These are phyloP conservation scores for Turritopsis dohrnii DNA, from an alignment of 30 jellyfish, hydroid and myxozoan genomes.

Conservation along the genomic window DNA sequence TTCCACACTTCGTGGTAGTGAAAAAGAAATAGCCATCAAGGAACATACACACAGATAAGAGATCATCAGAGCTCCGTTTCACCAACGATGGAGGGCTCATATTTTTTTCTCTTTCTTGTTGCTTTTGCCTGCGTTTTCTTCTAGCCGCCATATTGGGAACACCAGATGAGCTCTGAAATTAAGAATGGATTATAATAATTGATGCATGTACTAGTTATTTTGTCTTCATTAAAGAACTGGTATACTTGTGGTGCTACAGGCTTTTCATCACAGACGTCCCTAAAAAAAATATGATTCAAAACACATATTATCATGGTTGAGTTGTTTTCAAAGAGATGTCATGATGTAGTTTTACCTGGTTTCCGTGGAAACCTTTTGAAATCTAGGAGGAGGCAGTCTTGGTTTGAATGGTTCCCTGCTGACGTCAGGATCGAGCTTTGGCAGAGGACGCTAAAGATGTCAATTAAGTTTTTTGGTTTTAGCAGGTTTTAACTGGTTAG, in stretches of 20 bases:
- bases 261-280: not conserved
- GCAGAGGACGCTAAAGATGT: not conserved
- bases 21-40: not conserved
- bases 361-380: not conserved
- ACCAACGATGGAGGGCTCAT: constrained; percentile 14
- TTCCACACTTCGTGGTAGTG: not conserved
- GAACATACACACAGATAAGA: not conserved
- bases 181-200: not conserved
- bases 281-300: not conserved
- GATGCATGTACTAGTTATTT: not conserved
- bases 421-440: not conserved
- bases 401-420: not conserved
- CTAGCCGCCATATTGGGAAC: constrained; percentile 33
- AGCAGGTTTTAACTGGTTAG: not conserved
- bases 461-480: not conserved
- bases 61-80: constrained; percentile 3
- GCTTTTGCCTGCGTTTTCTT: constrained; percentile 27
- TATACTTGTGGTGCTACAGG: not conserved
- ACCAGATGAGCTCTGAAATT: constrained; percentile 1
- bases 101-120: constrained; percentile 12
- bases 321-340: not conserved
- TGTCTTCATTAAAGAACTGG: not conserved
- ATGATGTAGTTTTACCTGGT: constrained; percentile 4
- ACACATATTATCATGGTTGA: not conserved
- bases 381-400: constrained; percentile 20